Percentiles rank a stretch among this genome's conserved stretches.
These are phyloP conservation scores for Drosophila sproati DNA, from an alignment of 1,140 invertebrate species.

Conservation along the genomic window DNA sequence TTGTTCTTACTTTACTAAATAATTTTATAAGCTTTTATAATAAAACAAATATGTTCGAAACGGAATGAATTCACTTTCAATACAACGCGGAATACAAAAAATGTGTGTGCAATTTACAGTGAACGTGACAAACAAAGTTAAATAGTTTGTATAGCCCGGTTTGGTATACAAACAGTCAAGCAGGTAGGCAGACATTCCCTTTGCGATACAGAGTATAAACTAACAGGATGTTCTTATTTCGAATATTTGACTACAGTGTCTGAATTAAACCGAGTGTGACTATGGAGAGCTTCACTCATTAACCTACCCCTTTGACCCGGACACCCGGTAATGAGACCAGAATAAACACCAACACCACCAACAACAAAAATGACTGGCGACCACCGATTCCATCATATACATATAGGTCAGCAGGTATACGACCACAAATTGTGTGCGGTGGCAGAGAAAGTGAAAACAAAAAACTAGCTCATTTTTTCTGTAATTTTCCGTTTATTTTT, in stretches of 20 bases:
- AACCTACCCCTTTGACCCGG: not conserved
- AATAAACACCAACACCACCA: not conserved
- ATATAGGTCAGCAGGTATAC: not conserved
- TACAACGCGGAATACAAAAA: no score
- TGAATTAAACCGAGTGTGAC: constrained; percentile 16
- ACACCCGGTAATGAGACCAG: not conserved
- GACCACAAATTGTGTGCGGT: constrained; percentile 40
- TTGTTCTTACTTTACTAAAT: no score
- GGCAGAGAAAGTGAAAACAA: constrained; percentile 74
- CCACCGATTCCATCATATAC: constrained; percentile 21
- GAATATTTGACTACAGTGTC: not conserved
- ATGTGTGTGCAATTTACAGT: no score
- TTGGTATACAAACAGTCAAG: no score
- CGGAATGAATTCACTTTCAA: no score
- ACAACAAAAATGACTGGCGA: constrained; percentile 4
- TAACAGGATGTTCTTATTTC: not conserved
- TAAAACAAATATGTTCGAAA: no score
- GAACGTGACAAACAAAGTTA: no score
- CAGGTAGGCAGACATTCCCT: no score
- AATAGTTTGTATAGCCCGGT: no score
- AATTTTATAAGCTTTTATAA: no score
- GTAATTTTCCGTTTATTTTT: constrained; percentile 65
- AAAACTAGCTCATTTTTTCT: constrained; percentile 20
- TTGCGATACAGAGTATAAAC: not conserved
- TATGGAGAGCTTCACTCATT: not conserved